These are phyloP conservation scores for Cettia cetti DNA, from an alignment of 2,113 vertebrate species.

Conservation along the genomic window DNA sequence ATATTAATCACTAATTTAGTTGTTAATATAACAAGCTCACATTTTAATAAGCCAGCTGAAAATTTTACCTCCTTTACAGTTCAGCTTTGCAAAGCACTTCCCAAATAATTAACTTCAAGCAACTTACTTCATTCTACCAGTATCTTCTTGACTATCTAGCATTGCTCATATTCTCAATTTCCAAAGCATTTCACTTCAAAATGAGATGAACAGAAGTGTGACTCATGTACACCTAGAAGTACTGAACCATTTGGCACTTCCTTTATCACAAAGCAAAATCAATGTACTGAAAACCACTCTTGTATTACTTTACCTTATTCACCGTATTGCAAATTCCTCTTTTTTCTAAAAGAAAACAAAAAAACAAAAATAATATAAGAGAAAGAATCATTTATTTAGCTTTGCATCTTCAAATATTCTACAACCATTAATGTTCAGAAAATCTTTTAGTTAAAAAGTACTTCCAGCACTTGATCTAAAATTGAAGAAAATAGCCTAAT, in stretches of 20 bases:
- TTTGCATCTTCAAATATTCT: not conserved
- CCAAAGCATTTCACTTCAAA: constrained; percentile 47
- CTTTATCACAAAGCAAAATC: constrained; percentile 23
- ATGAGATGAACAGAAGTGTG: constrained; percentile 1
- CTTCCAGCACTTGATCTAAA: not conserved
- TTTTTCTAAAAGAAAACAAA: not conserved
- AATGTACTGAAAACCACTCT: not conserved
- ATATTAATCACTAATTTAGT: constrained; percentile 29
- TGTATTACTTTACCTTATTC: not conserved
- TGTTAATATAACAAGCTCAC: not conserved
- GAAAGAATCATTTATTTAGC: not conserved
- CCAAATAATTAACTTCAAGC: constrained; percentile 54
- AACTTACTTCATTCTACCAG: constrained; percentile 32
- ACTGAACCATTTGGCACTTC: not conserved
- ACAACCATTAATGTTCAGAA: not conserved
- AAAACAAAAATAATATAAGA: not conserved
- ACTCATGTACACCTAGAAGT: not conserved
- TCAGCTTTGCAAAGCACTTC: constrained; percentile 34
- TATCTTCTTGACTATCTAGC: constrained; percentile 3
- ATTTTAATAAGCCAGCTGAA: constrained; percentile 28
- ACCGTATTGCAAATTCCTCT: not conserved
- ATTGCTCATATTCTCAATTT: constrained; percentile 38
- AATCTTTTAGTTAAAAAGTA: not conserved
- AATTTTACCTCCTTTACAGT: constrained; percentile 17
- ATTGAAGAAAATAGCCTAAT: not conserved